A percentile compares a stretch with the other conserved stretches of the same genome.
These are phyloP conservation scores for Ahaetulla prasina DNA, from an alignment of 2,113 vertebrate genomes.

Conservation along the genomic window DNA sequence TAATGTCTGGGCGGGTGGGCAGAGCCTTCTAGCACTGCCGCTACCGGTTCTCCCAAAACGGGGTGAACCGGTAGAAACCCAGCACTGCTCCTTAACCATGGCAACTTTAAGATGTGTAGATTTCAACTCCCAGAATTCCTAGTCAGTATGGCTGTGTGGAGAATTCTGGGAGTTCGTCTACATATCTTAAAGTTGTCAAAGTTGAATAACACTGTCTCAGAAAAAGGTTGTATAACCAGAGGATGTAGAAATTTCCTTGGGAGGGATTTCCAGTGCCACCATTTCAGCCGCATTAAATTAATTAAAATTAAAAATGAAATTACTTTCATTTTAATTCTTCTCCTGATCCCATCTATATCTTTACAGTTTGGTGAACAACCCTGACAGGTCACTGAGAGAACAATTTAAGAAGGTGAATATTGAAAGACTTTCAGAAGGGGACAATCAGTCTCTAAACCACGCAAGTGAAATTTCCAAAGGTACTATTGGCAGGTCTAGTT, in stretches of 20 bases:
- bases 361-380: neutral
- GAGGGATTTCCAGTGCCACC: neutral
- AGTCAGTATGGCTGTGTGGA: neutral
- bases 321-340: neutral
- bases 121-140: neutral
- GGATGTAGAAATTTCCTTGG: neutral
- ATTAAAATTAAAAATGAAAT: neutral
- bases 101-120: neutral
- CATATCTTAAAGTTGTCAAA: neutral
- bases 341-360: neutral
- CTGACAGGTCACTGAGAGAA: neutral
- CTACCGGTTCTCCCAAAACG: too few species aligned
- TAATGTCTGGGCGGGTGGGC: too few species aligned
- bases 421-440: neutral
- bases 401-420: neutral
- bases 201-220: neutral
- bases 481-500: neutral
- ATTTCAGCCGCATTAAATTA: neutral
- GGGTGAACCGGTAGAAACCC: too few species aligned
- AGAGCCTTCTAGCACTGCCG: too few species aligned
- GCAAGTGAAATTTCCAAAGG: neutral
- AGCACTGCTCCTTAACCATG: neutral
- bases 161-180: neutral
- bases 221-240: neutral
- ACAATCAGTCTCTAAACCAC: neutral